Evolutionary conservation across 2,888 invertebrate species (phyloP).

Genomic region (Marasmarcha lunaedactyla): DNA sequence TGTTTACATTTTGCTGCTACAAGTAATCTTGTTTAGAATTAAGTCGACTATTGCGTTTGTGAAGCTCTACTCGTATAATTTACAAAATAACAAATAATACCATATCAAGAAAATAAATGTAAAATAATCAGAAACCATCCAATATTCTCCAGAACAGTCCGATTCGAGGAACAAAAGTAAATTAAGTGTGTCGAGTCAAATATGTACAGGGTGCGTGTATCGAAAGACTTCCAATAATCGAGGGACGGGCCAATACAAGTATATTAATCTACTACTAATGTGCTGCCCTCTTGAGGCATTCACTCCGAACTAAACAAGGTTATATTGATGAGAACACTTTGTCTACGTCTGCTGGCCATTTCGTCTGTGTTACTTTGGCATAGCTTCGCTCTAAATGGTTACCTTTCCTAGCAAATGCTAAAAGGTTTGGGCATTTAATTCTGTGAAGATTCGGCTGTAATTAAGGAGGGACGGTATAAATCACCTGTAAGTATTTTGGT

Average conservation of each 20-base stretch:
- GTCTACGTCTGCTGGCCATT: conserved; percentile 48
- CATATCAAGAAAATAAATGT: too few relatives aligned
- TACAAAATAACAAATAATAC: too few relatives aligned
- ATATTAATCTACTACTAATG: conserved; percentile 62
- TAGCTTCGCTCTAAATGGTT: conserved; percentile 17
- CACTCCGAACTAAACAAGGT: conserved; percentile 26
- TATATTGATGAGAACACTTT: conserved; percentile 56
- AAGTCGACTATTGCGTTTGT: too few relatives aligned
- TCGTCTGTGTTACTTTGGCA: conserved; percentile 38
- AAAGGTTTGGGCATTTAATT: conserved; percentile 22
- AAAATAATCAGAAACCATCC: too few relatives aligned
- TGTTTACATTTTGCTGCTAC: too few relatives aligned
- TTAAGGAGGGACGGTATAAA: conserved; percentile 24
- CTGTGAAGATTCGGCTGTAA: conserved; percentile 32
- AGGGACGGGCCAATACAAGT: conserved; percentile 26
- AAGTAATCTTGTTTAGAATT: too few relatives aligned
- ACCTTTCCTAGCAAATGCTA: background rate
- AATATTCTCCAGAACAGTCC: too few relatives aligned
- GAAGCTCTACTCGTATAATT: too few relatives aligned
- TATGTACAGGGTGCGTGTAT: conserved; percentile 45
- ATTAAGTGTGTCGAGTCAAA: conserved; percentile 34
- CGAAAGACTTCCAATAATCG: conserved; percentile 47
- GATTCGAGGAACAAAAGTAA: background rate
- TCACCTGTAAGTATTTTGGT: conserved; percentile 20
- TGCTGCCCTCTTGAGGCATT: conserved; percentile 35